Base-by-base conservation (phyloP, 37 sponge, comb jelly and placozoan genomes). In the Hexactinellida sp. region DNA sequence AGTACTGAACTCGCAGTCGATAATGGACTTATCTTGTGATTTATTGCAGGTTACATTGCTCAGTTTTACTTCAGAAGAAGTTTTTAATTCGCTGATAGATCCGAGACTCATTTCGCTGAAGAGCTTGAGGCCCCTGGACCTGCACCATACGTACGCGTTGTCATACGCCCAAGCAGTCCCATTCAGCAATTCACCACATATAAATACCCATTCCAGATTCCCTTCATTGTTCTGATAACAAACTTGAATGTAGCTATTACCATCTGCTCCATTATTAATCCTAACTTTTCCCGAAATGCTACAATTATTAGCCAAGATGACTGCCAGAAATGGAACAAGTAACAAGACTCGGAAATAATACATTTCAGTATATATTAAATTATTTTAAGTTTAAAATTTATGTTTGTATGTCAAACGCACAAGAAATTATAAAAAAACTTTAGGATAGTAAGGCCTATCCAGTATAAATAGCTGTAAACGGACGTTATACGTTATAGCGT, bases 121-220 rank as follows among this genome's bases (percentile, higher is more conserved):
- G 34, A 63, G 76, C 3, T 10, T n/a, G 76, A 10, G 76, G 9
- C 52, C 52, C 13, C 76, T 10, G 13, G 76, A 25, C 13, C 76
- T 63, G 30, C 76, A 63, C 76, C 76, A 63, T 63, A 63, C 76
- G 34, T 63, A 63, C 34, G 32, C 76, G 76, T 63, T 63, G 13
- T 63, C 76, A 63, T 32, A 23, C 30, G 76, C 3, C 76, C 76
- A 63, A 21, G 76, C 19, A 10, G 3, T 28, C 47, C 13, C 47
- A 41, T 41, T 13, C 13, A 13, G n/a, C n/a, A n/a, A 16, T 10
- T 63, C 76, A 25, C 76, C 76, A 63, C 76, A 63, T 25, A 63
- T 63, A 63, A 25, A 63, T n/a, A 23, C 25, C 76, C 76, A 63
- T 32, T 3, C 76, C 13, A n/a, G 13, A 3, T 63, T 23, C 3